A percentile compares a stretch with the other conserved stretches of the same genome.
Conservation (phyloP, 2,113 vertebrate genomes). For the Ardeotis arabs region DNA sequence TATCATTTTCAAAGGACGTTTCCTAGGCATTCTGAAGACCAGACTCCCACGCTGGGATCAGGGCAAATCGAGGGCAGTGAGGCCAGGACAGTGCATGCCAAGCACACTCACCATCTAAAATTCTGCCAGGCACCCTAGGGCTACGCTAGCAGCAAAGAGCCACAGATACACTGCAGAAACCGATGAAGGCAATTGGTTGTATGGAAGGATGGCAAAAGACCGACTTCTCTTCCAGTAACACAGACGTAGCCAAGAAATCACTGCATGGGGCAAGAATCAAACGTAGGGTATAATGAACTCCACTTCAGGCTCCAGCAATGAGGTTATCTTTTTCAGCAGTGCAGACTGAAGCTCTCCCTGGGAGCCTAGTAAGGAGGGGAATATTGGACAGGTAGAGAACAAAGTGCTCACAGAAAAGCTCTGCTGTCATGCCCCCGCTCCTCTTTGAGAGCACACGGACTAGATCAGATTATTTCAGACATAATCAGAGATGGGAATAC, state of each 20-base stretch:
- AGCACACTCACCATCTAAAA: background rate
- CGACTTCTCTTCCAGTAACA: background rate
- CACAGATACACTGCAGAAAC: background rate
- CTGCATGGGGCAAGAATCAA: background rate
- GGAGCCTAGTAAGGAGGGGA: background rate
- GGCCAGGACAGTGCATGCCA: background rate
- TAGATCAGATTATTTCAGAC: slow-evolving; percentile 28
- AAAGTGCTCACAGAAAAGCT: background rate
- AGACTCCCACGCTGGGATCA: rapidly evolving
- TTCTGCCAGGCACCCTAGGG: background rate
- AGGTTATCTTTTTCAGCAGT: background rate
- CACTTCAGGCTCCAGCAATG: background rate
- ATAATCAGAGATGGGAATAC: slow-evolving; percentile 7
- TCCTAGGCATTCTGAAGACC: background rate
- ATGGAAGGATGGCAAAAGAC: background rate
- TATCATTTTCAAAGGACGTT: background rate
- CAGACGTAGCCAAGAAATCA: background rate
- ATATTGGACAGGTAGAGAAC: background rate
- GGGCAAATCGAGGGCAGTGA: background rate
- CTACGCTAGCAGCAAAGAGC: background rate
- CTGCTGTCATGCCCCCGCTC: background rate
- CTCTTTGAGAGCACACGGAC: background rate
- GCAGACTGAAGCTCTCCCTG: background rate
- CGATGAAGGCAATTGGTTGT: background rate
- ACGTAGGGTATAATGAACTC: background rate